Evolutionary conservation across 1,140 invertebrate species (phyloP).

Genomic region (Drosophila pseudoobscura): DNA sequence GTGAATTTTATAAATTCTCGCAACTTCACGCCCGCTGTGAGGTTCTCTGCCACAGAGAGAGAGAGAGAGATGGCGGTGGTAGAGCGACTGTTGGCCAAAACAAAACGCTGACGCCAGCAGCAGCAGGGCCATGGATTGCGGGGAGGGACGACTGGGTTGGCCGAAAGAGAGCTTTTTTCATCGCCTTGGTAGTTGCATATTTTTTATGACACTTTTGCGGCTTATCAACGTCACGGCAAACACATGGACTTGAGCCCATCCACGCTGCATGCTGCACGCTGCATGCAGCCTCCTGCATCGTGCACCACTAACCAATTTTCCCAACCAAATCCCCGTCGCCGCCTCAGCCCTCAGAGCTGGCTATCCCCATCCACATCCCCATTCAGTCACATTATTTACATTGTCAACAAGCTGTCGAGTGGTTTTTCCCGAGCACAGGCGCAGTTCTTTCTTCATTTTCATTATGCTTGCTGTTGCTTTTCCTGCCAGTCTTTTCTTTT

Average conservation of each 20-base stretch:
- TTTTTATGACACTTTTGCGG: constrained; percentile 80
- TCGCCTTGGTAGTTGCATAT: constrained; percentile 69
- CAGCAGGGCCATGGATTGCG: background rate
- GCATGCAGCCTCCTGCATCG: background rate
- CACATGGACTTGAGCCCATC: constrained; percentile 71
- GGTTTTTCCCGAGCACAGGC: constrained; percentile 59
- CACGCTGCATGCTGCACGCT: background rate
- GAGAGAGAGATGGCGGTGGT: background rate
- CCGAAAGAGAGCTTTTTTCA: constrained; percentile 34
- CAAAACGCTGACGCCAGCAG: constrained; percentile 66
- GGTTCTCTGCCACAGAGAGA: constrained; percentile 18
- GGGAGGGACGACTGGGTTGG: constrained; percentile 1
- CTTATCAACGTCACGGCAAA: constrained; percentile 77
- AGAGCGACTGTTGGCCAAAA: constrained; percentile 53
- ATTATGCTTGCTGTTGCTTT: constrained; percentile 19
- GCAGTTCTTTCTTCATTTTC: constrained; percentile 39
- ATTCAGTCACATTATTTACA: constrained; percentile 67
- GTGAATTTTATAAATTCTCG: constrained; percentile 81
- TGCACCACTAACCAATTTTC: constrained; percentile 37
- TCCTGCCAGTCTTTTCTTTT: constrained; percentile 12
- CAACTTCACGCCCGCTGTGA: constrained; percentile 73
- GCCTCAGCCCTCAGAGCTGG: no score
- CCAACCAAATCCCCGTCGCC: background rate
- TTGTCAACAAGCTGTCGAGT: constrained; percentile 76
- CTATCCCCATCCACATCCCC: background rate